Evolutionary conservation across 2,113 vertebrate species (phyloP), one percentile per base, ranked within the genome.

Genomic region (Gymnarchus niloticus): DNA sequence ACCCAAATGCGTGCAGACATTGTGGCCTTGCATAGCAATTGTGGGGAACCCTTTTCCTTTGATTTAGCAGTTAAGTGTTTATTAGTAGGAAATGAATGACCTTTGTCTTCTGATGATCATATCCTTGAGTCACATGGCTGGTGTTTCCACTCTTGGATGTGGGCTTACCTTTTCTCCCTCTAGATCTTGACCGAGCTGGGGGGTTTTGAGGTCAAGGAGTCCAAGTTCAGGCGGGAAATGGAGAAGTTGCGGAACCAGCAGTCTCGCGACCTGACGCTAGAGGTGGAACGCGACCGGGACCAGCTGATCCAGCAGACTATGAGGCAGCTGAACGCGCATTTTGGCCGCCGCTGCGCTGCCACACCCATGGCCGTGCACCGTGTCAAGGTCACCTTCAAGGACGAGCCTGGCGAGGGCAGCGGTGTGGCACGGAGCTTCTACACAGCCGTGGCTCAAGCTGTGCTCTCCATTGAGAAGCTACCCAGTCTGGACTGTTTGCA

Each of bases 271-370:
- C 94, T 99, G 93, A 98, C 98, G 1, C 86, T 99, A 92, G 98
- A 99, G 95, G 98, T 99, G 88, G 98, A 99, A 92, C 95, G 98
- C 12, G 98, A 99, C 90, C 93, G 98, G 85, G 98, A 99, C 91
- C 98, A 99, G 92, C 93, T 99, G 37, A 99, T 99, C 92, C 98
- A 99, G 92, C 98, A 99, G 94, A 99, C 98, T 33, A 99, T 99
- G 98, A 95, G 98, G 83, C 98, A 99, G 90, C 96, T 99, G 1
- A 99, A 99, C 85, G 97, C 97, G 25, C 97, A 99, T 84, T 99
- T 99, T 80, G 98, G 97, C 81, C 94, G 98, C 44, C 96, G 98
- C 87, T 99, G 98, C 93, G 97, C 98, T 48, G 98, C 97, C 83
- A 99, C 98, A 1, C 98, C 98, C 0, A 99, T 99, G 98, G 97